Conservation (phyloP, 2,113 vertebrate species). For the Mesoclemmys tuberculata region DNA sequence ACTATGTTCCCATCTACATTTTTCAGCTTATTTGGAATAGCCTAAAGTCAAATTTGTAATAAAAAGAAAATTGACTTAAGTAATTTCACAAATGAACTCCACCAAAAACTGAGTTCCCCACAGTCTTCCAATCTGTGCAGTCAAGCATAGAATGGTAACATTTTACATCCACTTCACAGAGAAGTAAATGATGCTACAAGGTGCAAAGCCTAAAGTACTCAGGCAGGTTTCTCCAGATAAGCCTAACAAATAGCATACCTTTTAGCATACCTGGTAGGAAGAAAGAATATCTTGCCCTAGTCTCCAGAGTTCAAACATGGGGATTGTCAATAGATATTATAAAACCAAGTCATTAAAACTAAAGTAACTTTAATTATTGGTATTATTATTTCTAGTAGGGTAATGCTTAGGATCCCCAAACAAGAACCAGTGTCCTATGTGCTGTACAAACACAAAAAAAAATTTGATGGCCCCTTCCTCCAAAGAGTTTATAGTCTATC, state of each 20-base stretch:
- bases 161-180: background rate
- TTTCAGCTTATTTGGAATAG: background rate
- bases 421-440: background rate
- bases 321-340: background rate
- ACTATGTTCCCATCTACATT: background rate
- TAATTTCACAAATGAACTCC: background rate
- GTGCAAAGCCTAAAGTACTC: rapidly evolving
- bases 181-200: background rate
- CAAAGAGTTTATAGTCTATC: background rate
- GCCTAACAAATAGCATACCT: background rate
- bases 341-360: background rate
- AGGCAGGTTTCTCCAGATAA: background rate
- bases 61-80: background rate
- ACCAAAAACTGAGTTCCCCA: background rate
- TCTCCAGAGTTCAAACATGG: background rate
- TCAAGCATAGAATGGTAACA: background rate
- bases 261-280: background rate
- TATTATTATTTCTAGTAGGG: background rate
- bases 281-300: background rate
- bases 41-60: background rate
- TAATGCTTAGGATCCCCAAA: background rate
- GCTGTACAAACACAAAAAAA: background rate
- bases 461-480: background rate
- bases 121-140: background rate
- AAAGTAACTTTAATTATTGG: background rate